Conservation (phyloP, 2,888 invertebrate genomes). For the Trissolcus japonicus region DNA sequence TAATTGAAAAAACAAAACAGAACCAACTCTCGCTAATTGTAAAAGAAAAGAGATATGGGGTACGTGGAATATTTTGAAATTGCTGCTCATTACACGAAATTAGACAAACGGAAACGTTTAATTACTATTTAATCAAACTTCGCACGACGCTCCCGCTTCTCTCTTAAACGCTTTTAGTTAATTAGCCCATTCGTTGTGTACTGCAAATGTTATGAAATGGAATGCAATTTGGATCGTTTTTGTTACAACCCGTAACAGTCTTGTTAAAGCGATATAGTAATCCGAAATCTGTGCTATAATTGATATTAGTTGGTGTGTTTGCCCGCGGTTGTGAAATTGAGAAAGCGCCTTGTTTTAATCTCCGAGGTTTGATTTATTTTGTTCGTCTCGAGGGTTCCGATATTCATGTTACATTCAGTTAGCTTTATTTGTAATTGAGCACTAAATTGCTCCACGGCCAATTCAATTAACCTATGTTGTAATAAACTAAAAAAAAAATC, state of each 20-base stretch:
- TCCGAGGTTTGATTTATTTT: constrained; percentile 33
- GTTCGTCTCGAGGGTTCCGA: constrained; percentile 25
- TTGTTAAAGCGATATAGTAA: constrained; percentile 47
- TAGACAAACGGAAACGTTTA: constrained; percentile 19
- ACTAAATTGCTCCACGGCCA: constrained; percentile 26
- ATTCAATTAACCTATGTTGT: constrained; percentile 30
- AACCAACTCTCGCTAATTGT: no score
- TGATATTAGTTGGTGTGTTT: constrained; percentile 36
- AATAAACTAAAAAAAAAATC: no score
- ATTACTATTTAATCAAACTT: constrained; percentile 21
- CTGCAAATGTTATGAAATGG: constrained; percentile 27
- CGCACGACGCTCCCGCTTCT: constrained; percentile 12
- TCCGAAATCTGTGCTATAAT: constrained; percentile 34
- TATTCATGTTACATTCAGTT: constrained; percentile 33
- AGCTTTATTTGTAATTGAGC: constrained; percentile 25
- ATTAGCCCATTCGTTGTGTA: constrained; percentile 38
- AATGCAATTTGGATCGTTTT: constrained; percentile 29
- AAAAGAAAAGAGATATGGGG: no score
- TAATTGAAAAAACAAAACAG: no score
- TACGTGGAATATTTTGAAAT: constrained; percentile 6
- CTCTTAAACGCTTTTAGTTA: constrained; percentile 27
- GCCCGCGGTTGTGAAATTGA: constrained; percentile 41
- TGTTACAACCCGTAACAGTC: constrained; percentile 33
- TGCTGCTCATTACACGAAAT: no score
- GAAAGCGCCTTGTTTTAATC: constrained; percentile 37